Conservation (phyloP, 2,888 invertebrate genomes). For the Dorcus parallelipipedus region DNA sequence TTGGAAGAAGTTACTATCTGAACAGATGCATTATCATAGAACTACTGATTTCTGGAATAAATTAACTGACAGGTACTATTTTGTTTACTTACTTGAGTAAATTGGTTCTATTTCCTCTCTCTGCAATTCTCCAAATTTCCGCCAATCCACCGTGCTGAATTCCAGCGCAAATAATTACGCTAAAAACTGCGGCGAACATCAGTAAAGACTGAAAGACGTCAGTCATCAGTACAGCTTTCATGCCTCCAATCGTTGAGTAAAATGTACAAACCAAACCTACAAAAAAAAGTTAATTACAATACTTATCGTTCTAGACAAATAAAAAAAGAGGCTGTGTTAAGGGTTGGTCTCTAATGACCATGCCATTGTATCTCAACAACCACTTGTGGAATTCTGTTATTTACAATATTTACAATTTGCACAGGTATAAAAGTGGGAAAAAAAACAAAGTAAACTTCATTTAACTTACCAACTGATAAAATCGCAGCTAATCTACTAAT, state of each 20-base stretch:
- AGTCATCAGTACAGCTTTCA: slow-evolving; percentile 86
- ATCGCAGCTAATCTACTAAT: slow-evolving; percentile 70
- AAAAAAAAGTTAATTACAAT: slow-evolving; percentile 15
- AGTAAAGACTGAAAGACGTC: slow-evolving; percentile 81
- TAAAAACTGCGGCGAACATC: slow-evolving; percentile 81
- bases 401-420: no score
- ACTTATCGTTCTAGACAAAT: no score
- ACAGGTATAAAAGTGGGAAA: no score
- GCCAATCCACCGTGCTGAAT: slow-evolving; percentile 66
- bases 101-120: slow-evolving; percentile 66
- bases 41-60: not conserved
- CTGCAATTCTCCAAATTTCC: slow-evolving; percentile 69
- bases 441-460: no score
- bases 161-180: slow-evolving; percentile 72
- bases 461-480: slow-evolving; percentile 45
- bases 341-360: no score
- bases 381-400: no score
- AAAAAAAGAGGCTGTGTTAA: no score
- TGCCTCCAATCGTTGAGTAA: slow-evolving; percentile 84
- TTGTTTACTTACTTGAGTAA: slow-evolving; percentile 58
- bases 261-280: slow-evolving; percentile 74
- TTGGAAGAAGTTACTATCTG: not conserved
- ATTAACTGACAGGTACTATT: not conserved
- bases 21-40: not conserved
- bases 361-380: no score